Evolutionary conservation across 1,140 invertebrate genomes (phyloP).

Genomic region (Dendrolimus kikuchii): DNA sequence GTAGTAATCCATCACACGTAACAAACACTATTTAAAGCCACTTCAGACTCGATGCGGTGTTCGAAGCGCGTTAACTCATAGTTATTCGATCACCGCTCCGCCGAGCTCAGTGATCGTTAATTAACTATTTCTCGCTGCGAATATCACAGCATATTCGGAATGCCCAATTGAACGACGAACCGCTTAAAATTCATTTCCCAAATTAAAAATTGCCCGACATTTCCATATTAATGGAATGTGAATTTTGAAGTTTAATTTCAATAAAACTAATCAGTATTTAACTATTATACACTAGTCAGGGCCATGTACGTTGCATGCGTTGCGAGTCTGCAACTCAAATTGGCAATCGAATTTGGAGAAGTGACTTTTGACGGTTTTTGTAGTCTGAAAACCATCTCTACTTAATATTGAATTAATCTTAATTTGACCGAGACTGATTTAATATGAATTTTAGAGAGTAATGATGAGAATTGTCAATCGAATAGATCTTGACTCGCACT

Average conservation of each 20-base stretch:
- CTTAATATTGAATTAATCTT: no score
- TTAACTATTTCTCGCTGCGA: constrained; percentile 15
- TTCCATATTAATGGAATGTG: background rate
- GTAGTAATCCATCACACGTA: background rate
- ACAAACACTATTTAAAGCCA: constrained; percentile 4
- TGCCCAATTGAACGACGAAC: background rate
- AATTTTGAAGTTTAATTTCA: background rate
- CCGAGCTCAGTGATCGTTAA: constrained; percentile 18
- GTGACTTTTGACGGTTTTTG: no score
- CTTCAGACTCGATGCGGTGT: constrained; percentile 5
- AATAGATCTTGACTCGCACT: no score
- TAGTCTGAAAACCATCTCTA: no score
- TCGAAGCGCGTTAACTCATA: constrained; percentile 21
- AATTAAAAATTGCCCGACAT: background rate
- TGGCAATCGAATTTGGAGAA: no score
- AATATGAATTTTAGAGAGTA: no score
- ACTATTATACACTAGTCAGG: no score
- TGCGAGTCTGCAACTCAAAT: no score
- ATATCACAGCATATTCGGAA: constrained; percentile 2
- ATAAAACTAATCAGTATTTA: background rate
- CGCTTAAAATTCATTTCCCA: background rate
- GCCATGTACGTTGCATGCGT: no score
- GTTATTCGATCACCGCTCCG: constrained; percentile 18
- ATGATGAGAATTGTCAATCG: no score
- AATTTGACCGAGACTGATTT: no score